Percentiles rank a stretch among this genome's conserved stretches.
These are phyloP conservation scores for Laupala kohalensis DNA, from an alignment of 1,140 invertebrate species.

Conservation along the genomic window DNA sequence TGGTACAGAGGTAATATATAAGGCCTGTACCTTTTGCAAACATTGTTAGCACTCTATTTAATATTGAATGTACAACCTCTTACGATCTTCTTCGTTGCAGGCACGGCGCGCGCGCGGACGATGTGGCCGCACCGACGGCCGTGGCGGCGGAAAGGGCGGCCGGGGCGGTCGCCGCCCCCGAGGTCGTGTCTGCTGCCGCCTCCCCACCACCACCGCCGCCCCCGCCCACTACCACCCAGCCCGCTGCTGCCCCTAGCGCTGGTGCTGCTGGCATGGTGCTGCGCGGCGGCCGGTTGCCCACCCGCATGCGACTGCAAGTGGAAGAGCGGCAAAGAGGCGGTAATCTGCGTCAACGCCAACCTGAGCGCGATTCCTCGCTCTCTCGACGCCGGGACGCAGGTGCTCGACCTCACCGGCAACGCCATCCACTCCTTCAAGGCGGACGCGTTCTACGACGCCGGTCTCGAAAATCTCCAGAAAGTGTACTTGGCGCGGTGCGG, in stretches of 20 bases:
- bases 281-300: too few species aligned
- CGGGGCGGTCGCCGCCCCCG: too few species aligned
- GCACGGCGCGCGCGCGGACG: not conserved
- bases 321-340: slow-evolving; percentile 72
- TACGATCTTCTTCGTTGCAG: not conserved
- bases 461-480: slow-evolving; percentile 64
- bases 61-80: too few species aligned
- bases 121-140: not conserved
- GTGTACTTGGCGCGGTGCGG: slow-evolving; percentile 53
- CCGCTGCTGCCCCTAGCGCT: not conserved
- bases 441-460: slow-evolving; percentile 54
- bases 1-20: too few species aligned
- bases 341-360: slow-evolving; percentile 56
- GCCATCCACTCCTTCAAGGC: slow-evolving; percentile 22
- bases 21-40: too few species aligned
- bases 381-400: slow-evolving; percentile 59
- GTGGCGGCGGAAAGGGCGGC: not conserved
- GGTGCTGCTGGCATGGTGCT: not conserved
- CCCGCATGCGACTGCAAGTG: slow-evolving; percentile 42
- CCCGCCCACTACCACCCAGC: too few species aligned
- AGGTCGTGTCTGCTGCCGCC: not conserved
- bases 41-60: too few species aligned
- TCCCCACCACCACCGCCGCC: too few species aligned
- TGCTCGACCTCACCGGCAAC: slow-evolving; percentile 62
- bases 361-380: slow-evolving; percentile 50